Conservation (phyloP, 2,888 invertebrate genomes). For the Boloria selene region DNA sequence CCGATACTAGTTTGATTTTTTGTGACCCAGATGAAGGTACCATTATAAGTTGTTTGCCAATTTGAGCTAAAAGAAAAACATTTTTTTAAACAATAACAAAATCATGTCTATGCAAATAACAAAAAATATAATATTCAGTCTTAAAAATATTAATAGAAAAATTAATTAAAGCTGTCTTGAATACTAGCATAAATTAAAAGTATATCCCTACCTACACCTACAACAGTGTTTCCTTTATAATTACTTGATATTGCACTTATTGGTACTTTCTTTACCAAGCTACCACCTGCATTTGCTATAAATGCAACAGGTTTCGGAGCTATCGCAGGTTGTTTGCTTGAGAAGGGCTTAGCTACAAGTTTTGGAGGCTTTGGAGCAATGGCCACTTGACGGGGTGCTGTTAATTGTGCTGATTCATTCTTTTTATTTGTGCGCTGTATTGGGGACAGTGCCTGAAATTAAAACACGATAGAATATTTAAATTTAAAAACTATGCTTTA, state of each 20-base stretch:
- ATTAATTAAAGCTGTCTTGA: too few species aligned
- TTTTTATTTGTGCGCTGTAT: conserved; percentile 47
- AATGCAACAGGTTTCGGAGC: conserved; percentile 64
- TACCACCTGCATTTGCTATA: conserved; percentile 46
- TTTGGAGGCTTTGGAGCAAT: conserved; percentile 77
- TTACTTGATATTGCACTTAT: conserved; percentile 50
- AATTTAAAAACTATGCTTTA: neutral
- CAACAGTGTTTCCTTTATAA: conserved; percentile 56
- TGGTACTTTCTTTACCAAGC: conserved; percentile 56
- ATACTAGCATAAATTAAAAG: too few species aligned
- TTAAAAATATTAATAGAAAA: too few species aligned
- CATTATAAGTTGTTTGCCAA: conserved; percentile 71
- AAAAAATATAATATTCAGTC: too few species aligned
- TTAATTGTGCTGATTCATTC: conserved; percentile 43
- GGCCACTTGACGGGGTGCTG: conserved; percentile 67
- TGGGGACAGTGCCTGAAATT: conserved; percentile 49
- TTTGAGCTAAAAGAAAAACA: conserved; percentile 56
- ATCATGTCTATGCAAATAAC: too few species aligned
- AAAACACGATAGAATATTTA: neutral
- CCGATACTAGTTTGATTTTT: conserved; percentile 64
- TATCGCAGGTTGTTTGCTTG: conserved; percentile 56
- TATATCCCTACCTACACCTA: conserved; percentile 48
- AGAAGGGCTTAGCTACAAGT: conserved; percentile 49
- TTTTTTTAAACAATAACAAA: too few species aligned
- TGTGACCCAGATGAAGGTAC: conserved; percentile 58